Percentiles rank a stretch among this genome's conserved stretches.
Conservation (phyloP, 2,888 invertebrate genomes). For the Corythucha ciliata region DNA sequence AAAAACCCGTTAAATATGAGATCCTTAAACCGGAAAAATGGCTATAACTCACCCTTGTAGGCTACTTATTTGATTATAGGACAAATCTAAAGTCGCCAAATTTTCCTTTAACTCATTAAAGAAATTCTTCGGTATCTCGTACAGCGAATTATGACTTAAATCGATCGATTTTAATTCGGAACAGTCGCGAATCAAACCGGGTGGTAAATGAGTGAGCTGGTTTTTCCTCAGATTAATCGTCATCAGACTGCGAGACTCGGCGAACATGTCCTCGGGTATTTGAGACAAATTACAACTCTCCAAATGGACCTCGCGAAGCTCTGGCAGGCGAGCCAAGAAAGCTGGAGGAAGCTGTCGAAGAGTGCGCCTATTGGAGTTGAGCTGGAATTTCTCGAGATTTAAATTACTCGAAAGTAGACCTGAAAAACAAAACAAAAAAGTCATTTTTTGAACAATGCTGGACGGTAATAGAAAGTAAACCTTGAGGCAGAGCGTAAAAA, state of each 20-base stretch:
- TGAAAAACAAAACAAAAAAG: slow-evolving; percentile 3
- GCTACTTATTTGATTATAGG: slow-evolving; percentile 52
- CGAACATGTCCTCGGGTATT: slow-evolving; percentile 55
- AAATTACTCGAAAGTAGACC: slow-evolving; percentile 50
- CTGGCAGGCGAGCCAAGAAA: slow-evolving; percentile 52
- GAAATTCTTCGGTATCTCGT: too few species aligned
- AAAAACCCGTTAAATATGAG: too few species aligned
- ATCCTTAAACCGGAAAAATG: too few species aligned
- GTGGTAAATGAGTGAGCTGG: slow-evolving; percentile 47
- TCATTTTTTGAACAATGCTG: not conserved
- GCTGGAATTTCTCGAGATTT: slow-evolving; percentile 41
- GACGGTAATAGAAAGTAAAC: slow-evolving; percentile 41
- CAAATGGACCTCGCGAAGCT: slow-evolving; percentile 37
- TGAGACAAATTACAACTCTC: slow-evolving; percentile 44
- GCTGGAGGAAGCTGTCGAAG: slow-evolving; percentile 50
- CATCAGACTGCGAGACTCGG: slow-evolving; percentile 48
- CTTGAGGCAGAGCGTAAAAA: slow-evolving; percentile 52
- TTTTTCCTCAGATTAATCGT: slow-evolving; percentile 56
- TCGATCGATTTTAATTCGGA: slow-evolving; percentile 53
- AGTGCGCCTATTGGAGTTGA: slow-evolving; percentile 41
- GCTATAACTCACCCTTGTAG: slow-evolving; percentile 49
- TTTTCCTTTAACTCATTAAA: too few species aligned
- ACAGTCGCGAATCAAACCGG: slow-evolving; percentile 51
- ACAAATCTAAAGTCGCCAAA: too few species aligned
- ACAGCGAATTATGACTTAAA: slow-evolving; percentile 57